Evolutionary conservation across 1,140 invertebrate genomes (phyloP), one percentile per base, ranked within the genome.

Genomic region (Lepidurus arcticus): DNA sequence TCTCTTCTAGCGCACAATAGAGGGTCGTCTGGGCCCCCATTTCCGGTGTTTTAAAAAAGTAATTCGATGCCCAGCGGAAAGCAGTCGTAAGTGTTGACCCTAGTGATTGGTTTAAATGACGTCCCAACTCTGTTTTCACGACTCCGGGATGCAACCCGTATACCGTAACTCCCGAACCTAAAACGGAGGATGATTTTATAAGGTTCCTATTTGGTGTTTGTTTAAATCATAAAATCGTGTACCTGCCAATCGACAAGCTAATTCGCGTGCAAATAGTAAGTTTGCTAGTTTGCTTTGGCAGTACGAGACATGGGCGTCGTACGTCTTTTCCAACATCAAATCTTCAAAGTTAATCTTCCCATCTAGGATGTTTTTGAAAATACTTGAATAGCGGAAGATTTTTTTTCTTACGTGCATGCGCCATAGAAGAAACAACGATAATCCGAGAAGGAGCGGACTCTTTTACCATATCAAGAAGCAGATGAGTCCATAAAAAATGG

Each of bases 201-300:
- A 16, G n/a, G 74, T 16, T 74, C 24, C 45, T 43, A 76, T 13
- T 47, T 6, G 24, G 21, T 47, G 16, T 1, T n/a, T 24, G 4
- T 24, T 6, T 44, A 24, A n/a, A 24, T 43, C 75, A 74, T 43
- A 21, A 74, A n/a, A 75, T 79, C 26, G 73, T 73, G 78, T 85
- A 90, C 91, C 92, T 84, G 90, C 80, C 77, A 94, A 84, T 85
- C 86, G 87, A 79, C 88, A 89, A 1, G 91, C 90, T 42, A 98
- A 85, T 86, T 97, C 92, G 75, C 85, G 88, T 0, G 91, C 93
- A 82, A 96, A 96, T 21, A 97, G 85, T n/a, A 97, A 83, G 85
- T 94, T 95, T 8, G 94, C 94, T 45, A 98, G 86, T 88, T 97
- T 97, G 85, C 94, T 96, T 85, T 95, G 92, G 79, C 88, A 88